Conservation (phyloP, 2,888 invertebrate species). For the Chrysomela aeneicollis region DNA sequence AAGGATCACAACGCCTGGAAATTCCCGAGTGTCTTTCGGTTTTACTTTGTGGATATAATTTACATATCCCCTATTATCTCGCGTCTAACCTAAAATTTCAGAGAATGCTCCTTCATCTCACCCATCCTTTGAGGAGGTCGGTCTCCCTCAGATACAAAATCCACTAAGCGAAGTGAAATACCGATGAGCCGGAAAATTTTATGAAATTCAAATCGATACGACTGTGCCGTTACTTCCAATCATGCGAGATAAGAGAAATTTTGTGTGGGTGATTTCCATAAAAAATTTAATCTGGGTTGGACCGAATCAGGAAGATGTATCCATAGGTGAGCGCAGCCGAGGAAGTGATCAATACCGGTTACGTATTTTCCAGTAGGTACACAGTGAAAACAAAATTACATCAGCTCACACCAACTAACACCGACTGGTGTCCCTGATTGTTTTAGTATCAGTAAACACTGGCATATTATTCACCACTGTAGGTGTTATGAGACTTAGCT, state of each 20-base stretch:
- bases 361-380: no score
- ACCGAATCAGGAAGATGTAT: neutral
- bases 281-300: neutral
- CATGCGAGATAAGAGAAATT: neutral
- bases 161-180: neutral
- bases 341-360: neutral
- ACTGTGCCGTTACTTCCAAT: constrained; percentile 3
- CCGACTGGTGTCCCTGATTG: no score
- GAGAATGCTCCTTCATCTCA: constrained; percentile 1
- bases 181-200: constrained; percentile 3
- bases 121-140: neutral
- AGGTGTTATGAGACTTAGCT: no score
- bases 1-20: neutral
- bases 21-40: neutral
- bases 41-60: constrained; percentile 3
- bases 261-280: neutral
- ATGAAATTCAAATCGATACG: constrained; percentile 2
- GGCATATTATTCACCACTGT: no score
- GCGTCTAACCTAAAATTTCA: neutral
- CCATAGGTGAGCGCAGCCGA: neutral
- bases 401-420: no score
- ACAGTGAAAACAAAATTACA: no score
- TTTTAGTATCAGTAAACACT: no score
- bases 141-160: neutral
- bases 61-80: constrained; percentile 2